phyloP scores from a whole-genome alignment of 2,797 vertebrate genomes.

The Carapus acus region DNA sequence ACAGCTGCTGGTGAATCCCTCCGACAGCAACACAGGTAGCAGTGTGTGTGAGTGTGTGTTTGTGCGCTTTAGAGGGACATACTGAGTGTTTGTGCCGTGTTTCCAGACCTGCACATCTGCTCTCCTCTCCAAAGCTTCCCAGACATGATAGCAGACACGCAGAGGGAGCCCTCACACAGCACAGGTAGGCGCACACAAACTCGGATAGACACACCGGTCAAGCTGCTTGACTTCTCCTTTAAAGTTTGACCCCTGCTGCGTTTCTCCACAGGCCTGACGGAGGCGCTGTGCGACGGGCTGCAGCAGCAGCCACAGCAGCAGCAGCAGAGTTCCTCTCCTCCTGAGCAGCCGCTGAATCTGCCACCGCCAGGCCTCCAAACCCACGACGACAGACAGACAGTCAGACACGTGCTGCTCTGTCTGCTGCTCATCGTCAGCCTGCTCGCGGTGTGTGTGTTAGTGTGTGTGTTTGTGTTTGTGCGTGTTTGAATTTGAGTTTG shows the following conservation, averaged over 20 bases:
- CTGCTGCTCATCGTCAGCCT: constrained; percentile 88
- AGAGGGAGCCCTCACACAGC: constrained; percentile 61
- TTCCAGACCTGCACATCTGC: constrained; percentile 60
- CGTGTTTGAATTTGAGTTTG: no score
- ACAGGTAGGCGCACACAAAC: constrained; percentile 65
- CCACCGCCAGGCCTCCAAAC: constrained; percentile 72
- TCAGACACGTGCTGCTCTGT: constrained; percentile 88
- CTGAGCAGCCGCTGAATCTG: constrained; percentile 74
- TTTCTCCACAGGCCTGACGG: constrained; percentile 69
- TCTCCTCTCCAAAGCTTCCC: constrained; percentile 66
- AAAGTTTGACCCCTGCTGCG: no score
- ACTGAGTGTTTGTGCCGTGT: constrained; percentile 16
- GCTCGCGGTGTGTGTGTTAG: constrained; percentile 85
- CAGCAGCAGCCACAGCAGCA: constrained; percentile 40
- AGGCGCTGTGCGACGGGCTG: constrained; percentile 70
- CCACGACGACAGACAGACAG: constrained; percentile 80
- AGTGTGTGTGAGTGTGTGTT: neutral
- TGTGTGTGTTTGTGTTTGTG: no score
- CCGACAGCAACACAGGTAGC: constrained; percentile 67
- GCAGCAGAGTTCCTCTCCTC: constrained; percentile 27
- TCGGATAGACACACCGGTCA: no score
- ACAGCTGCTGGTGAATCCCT: constrained; percentile 43
- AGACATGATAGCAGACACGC: constrained; percentile 66
- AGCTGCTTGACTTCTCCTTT: no score
- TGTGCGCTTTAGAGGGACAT: neutral